Base-by-base conservation (phyloP, 2,113 vertebrate species). In the Gobio gobio region DNA sequence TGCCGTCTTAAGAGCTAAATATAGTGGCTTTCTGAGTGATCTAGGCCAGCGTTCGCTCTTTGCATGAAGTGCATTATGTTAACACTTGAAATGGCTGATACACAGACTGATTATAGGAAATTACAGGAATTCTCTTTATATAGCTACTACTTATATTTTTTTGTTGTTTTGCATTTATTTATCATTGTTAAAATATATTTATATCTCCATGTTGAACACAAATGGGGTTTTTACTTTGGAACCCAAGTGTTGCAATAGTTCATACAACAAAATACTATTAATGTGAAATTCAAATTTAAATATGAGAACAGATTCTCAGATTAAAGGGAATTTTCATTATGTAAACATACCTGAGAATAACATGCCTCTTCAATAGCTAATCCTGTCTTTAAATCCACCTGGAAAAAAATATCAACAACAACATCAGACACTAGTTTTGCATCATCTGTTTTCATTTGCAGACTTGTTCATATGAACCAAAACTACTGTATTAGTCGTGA, bases 341-440 rank as follows among this genome's bases (percentile, higher is more conserved):
- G 26, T 22, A 54, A 36, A 22, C 95, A 86, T 94, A 99, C 97
- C 96, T 99, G 98, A 90, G 97, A 96, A 12, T 99, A 99, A 86
- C 98, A 99, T 0, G 98, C 98, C 93, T 99, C 98, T 94, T 99
- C 98, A 92, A 99, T 98, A 22, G 97, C 98, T 92, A 99, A 92
- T 33, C 97, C 98, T 64, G 98, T 99, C 61, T 96, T 90, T 90
- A 99, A 94, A 92, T 99, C 98, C 7, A 99, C 98, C 98, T 99
- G 90, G 87, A 61, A 33, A 16, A 76, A 56, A 87, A 63, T 20
- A 51, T 66, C 6, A 83, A 40, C 10, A 76, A 22, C 26, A 76
- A 66, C 22, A 81, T 83, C 61, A 36, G 24, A 26, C 24, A 51
- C 9, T 10, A 29, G 47, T 29, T 29, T 66, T 45, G 33, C 8